Evolutionary conservation across 2,888 invertebrate species (phyloP), one percentile per base, ranked within the genome.

Genomic region (Dasypolia templi): DNA sequence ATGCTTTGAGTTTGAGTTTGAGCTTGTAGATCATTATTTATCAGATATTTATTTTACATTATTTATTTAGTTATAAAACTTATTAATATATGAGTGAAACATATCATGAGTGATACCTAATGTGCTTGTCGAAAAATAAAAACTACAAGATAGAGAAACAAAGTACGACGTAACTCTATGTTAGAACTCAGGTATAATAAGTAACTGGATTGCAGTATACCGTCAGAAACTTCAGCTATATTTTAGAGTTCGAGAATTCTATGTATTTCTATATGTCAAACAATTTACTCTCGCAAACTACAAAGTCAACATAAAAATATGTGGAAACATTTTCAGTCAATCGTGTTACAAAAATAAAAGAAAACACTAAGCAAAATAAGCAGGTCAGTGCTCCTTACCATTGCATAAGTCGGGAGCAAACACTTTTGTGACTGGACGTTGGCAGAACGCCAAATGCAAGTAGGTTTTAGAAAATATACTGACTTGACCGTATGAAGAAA

Each of bases 361-460:
- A 68, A 51, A 76, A 66, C 44, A 32, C 32, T 59, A 29, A 55
- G 44, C 46, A 49, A 65, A 72, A 55, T 77, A 76, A 66, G 19
- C 63, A 66, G 70, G 78, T 77, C 83, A 77, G 35, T 79, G 56
- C 61, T 71, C 68, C 59, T 72, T 42, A 55, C 39, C 29, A 56
- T 53, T 73, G 66, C 66, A 71, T 76, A 73, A 69, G 62, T 64
- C 65, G 26, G 19, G 51, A 69, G 66, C 61, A 75, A 83, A 73
- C 76, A 78, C 66, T 81, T 56, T 32, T 29, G 64, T 46, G 58
- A 67, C 74, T 63, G 77, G 76, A 75, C 74, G 26, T 35, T 79
- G 81, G 86, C 81, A 62, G 19, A 4, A n/a, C 11, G 75, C 86
- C 84, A 85, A 74, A 75, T 75, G 62, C 49, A 63, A 58, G 35